Base-by-base conservation (phyloP, 2,113 vertebrate species). In the Nanorana parkeri region DNA sequence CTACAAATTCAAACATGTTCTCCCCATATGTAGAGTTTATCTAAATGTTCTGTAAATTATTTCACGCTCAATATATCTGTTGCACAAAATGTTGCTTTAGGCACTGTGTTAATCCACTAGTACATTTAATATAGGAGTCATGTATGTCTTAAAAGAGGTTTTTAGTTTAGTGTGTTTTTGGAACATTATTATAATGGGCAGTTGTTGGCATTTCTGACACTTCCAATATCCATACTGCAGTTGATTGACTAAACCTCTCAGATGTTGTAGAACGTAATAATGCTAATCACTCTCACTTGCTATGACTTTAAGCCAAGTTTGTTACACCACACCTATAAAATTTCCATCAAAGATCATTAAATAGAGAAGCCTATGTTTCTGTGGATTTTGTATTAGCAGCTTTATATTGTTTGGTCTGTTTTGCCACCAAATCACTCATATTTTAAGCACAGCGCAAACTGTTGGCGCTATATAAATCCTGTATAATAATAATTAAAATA, bases 171-270 rank as follows among this genome's bases (percentile, higher is more conserved):
- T 16, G 26, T 23, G 20, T 63, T 10, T 7, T 63, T n/a, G n/a
- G 15, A 15, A 8, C 16, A 24, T 63, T 21, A 24, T 63, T 24
- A 63, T 21, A 21, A 21, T 60, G 10, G 24, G 60, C 60, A 63
- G 60, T 63, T 63, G 21, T 63, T 63, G 24, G 26, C 60, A 24
- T 26, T 63, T 63, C 21, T 63, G 60, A 63, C 60, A 63, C 24
- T 63, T 63, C 60, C 60, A 63, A 24, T 63, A 63, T 63, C 23
- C 60, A 24, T 63, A 63, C 26, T 24, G 15, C 23, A 24, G 60
- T 24, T 63, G 60, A 63, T 24, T 63, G 60, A 63, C 60, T 24
- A 24, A 63, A 24, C 60, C 60, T 24, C 60, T 23, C 11, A 63
- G 60, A 63, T 63, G 21, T 63, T 63, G 60, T 24, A 63, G 58